Percentiles rank a stretch among this genome's conserved stretches.
These are phyloP conservation scores for Agonopterix heracliana DNA, from an alignment of 2,888 invertebrate species.

Conservation along the genomic window DNA sequence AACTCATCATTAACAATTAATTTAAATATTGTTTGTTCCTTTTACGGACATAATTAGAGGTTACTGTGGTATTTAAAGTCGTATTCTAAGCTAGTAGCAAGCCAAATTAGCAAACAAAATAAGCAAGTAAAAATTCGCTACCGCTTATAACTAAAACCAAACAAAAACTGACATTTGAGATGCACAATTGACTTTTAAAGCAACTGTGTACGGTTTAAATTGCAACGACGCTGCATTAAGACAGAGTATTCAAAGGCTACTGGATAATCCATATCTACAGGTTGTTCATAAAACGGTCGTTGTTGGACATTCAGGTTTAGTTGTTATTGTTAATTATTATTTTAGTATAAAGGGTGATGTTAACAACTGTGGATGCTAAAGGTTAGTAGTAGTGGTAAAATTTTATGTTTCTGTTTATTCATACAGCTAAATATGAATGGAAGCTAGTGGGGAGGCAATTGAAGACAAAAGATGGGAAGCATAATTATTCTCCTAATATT, in stretches of 20 bases:
- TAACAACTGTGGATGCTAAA: background rate
- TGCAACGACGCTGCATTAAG: constrained; percentile 7
- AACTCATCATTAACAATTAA: no score
- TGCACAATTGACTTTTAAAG: constrained; percentile 7
- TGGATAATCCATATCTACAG: background rate
- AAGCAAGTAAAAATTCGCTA: constrained; percentile 1
- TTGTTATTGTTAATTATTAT: constrained; percentile 1
- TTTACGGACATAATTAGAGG: no score
- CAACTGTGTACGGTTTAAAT: constrained; percentile 10
- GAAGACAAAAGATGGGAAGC: no score
- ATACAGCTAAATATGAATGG: no score
- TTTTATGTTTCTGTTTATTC: no score
- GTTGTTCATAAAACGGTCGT: background rate
- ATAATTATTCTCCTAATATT: no score
- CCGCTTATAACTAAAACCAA: constrained; percentile 1
- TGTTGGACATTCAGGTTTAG: background rate
- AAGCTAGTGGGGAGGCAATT: no score
- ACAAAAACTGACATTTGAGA: constrained; percentile 5
- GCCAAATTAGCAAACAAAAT: no score
- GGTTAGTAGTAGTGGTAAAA: background rate
- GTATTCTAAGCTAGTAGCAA: no score
- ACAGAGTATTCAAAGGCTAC: constrained; percentile 7
- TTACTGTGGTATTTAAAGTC: no score
- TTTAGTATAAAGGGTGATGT: background rate
- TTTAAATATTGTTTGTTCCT: no score